Conservation (phyloP, 2,888 invertebrate species). For the Choristoneura rosaceana region DNA sequence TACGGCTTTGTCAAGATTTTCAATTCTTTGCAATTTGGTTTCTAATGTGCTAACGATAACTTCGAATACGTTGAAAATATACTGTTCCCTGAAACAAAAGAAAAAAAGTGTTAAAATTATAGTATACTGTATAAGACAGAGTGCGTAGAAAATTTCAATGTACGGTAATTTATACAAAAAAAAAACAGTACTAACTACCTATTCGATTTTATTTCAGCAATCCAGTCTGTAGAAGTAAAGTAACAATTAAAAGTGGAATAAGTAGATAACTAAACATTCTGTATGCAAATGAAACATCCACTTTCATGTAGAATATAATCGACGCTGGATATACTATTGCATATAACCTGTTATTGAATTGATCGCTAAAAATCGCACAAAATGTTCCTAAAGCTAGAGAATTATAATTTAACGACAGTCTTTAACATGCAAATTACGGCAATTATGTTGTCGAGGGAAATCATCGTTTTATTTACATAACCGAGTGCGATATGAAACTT, state of each 20-base stretch:
- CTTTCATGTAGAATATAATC: slow-evolving; percentile 27
- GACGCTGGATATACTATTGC: slow-evolving; percentile 20
- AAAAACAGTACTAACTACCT: background rate
- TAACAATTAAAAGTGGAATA: background rate
- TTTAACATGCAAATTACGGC: slow-evolving; percentile 42
- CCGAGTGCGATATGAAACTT: slow-evolving; percentile 28
- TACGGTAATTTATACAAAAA: background rate
- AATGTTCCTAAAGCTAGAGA: slow-evolving; percentile 28
- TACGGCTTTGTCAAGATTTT: slow-evolving; percentile 94
- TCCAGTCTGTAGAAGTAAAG: background rate
- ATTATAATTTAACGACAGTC: slow-evolving; percentile 39
- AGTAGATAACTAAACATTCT: background rate
- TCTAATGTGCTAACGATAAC: slow-evolving; percentile 95
- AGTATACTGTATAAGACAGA: background rate
- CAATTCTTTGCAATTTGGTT: slow-evolving; percentile 94
- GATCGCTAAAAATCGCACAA: slow-evolving; percentile 30
- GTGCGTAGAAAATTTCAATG: background rate
- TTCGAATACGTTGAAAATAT: slow-evolving; percentile 95
- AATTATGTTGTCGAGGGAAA: slow-evolving; percentile 37
- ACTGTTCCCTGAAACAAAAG: slow-evolving; percentile 91
- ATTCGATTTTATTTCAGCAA: background rate
- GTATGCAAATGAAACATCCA: slow-evolving; percentile 23
- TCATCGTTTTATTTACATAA: slow-evolving; percentile 36
- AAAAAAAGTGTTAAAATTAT: background rate
- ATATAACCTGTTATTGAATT: slow-evolving; percentile 30